phyloP scores from a whole-genome alignment of 2,797 vertebrate genomes.

The Acrossocheilus fasciatus region DNA sequence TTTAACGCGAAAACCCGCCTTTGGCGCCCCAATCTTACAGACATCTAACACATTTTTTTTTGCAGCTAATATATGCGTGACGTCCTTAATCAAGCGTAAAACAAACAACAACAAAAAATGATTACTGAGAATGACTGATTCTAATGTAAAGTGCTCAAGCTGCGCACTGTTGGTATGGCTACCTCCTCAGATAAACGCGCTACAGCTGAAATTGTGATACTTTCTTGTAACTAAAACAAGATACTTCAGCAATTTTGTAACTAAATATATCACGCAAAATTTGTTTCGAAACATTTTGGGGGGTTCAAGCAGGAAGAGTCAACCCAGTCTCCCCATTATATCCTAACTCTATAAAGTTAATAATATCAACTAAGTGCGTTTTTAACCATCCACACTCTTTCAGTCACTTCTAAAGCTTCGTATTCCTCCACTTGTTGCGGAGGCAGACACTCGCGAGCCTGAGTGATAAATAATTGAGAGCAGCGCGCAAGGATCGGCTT shows the following conservation, averaged over 20 bases:
- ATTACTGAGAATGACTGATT: neutral
- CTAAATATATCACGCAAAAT: neutral
- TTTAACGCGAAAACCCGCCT: neutral
- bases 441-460: neutral
- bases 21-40: neutral
- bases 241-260: neutral
- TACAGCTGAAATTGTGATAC: neutral
- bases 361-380: neutral
- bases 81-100: neutral
- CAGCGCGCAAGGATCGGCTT: slow-evolving; percentile 45
- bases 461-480: slow-evolving; percentile 73
- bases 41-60: neutral
- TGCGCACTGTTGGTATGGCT: neutral
- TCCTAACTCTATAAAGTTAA: neutral
- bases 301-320: neutral
- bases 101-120: neutral
- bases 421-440: slow-evolving; percentile 42
- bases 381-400: neutral
- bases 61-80: neutral
- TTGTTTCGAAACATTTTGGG: neutral
- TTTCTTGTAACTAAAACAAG: neutral
- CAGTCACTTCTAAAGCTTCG: neutral
- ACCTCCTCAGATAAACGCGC: neutral
- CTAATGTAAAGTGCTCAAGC: neutral
- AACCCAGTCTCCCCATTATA: neutral